phyloP scores from a whole-genome alignment of 2,797 vertebrate genomes.

The Ceyx erithaca region DNA sequence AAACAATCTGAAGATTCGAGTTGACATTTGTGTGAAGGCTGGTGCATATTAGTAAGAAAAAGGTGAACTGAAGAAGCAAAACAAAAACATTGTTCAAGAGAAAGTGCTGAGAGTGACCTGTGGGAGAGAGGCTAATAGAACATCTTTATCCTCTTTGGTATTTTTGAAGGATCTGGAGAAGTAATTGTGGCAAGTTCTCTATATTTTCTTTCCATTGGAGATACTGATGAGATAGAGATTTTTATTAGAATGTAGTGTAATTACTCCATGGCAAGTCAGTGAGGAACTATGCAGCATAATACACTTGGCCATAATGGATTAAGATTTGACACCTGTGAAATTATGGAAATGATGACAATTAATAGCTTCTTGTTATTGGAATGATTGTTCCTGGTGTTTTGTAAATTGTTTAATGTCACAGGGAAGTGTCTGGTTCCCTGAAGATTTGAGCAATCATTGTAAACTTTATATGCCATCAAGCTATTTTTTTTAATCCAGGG shows the following conservation, averaged over 20 bases:
- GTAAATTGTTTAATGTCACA: neutral
- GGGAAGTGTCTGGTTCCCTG: neutral
- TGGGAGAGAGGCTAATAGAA: neutral
- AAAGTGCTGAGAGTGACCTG: neutral
- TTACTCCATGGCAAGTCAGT: neutral
- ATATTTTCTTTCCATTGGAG: slow-evolving; percentile 31
- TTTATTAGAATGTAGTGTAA: slow-evolving; percentile 54
- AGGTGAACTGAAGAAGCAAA: neutral
- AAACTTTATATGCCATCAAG: neutral
- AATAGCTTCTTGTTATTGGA: neutral
- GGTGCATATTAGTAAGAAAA: neutral
- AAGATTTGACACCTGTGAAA: slow-evolving; percentile 37
- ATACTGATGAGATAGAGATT: slow-evolving; percentile 28
- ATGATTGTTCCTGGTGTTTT: neutral
- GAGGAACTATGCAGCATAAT: neutral
- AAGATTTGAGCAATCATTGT: neutral
- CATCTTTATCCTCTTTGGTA: neutral
- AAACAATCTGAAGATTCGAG: neutral
- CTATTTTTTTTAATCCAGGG: neutral
- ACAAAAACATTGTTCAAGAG: neutral
- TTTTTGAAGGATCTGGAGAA: slow-evolving; percentile 4
- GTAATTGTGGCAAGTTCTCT: neutral
- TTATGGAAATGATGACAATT: slow-evolving; percentile 29
- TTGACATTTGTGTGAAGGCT: neutral
- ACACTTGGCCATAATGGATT: slow-evolving; percentile 8